Conservation (phyloP, 1,140 invertebrate species). For the Hydropsyche tenuis region DNA sequence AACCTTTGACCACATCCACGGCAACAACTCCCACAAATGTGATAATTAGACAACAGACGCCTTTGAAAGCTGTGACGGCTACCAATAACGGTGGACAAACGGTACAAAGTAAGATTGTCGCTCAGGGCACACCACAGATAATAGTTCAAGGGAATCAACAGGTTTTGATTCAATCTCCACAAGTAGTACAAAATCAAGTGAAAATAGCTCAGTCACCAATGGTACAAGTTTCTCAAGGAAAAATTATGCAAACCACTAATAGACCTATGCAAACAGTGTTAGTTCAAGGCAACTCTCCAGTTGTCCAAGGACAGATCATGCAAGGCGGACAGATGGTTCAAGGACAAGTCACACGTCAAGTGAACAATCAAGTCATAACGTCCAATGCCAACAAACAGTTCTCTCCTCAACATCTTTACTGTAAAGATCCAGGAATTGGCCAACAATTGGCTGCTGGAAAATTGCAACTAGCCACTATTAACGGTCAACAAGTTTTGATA, state of each 20-base stretch:
- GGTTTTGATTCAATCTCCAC: constrained; percentile 51
- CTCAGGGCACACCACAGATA: constrained; percentile 51
- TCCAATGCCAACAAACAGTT: constrained; percentile 50
- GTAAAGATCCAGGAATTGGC: constrained; percentile 75
- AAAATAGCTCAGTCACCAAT: constrained; percentile 37
- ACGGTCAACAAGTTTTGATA: constrained; percentile 82
- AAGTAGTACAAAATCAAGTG: constrained; percentile 56
- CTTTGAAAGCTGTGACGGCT: neutral
- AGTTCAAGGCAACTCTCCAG: constrained; percentile 52
- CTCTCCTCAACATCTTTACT: constrained; percentile 69
- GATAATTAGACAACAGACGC: constrained; percentile 41
- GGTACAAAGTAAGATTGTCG: constrained; percentile 23
- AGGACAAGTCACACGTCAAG: constrained; percentile 40
- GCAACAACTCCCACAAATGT: constrained; percentile 30
- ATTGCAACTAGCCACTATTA: constrained; percentile 80
- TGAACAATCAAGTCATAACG: constrained; percentile 37
- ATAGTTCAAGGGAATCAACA: constrained; percentile 54
- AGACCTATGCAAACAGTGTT: constrained; percentile 54
- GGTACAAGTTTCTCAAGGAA: constrained; percentile 44
- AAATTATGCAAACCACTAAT: constrained; percentile 41
- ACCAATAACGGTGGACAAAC: constrained; percentile 1
- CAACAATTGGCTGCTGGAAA: constrained; percentile 80
- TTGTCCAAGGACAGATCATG: constrained; percentile 39
- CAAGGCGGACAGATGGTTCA: constrained; percentile 45
- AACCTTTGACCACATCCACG: constrained; percentile 12